Base-by-base conservation (phyloP, 2,113 vertebrate genomes). In the Mus pahari region DNA sequence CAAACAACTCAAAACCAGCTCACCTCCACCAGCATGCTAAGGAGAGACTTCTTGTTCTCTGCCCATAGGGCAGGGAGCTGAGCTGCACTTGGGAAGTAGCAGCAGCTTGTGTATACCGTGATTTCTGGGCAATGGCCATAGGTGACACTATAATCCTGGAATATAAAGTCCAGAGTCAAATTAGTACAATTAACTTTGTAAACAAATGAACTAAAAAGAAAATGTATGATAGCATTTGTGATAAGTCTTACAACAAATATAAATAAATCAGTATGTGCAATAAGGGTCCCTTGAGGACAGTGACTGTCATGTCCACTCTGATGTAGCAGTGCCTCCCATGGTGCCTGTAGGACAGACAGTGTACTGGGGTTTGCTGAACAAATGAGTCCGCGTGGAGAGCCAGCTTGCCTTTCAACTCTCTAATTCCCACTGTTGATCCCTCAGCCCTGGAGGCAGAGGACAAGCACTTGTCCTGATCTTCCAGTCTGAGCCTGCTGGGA, bases 1-100 rank as follows among this genome's bases (percentile, higher is more conserved):
- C 17, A 31, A 33, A 48, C 33, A 24, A 50, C 20, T 93, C 26
- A 90, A 86, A 87, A 22, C 55, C 3, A 87, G 92, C 99, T 98
- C 95, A 99, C 99, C 99, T 99, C 99, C 89, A 99, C 99, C 7
- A 99, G 97, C 99, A 99, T 99, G 98, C 99, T 99, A 14, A 99
- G 98, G 58, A 99, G 99, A 92, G 99, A 98, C 95, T 99, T 99
- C 98, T 99, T 99, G 98, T 99, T 99, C 93, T 99, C 99, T 39
- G 98, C 98, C 99, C 99, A 99, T 70, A 99, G 98, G 7, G 97
- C 58, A 45, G 98, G 98, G 90, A 99, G 99, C 79, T 99, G 99
- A 36, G 98, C 98, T n/a, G 98, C 98, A 0, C 98, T 98, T 0
- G 99, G 99, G 93, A 99, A 99, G 89, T 99, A 98, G 94, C 99